Conservation (phyloP, 2,797 vertebrate species). For the Spheniscus humboldti region DNA sequence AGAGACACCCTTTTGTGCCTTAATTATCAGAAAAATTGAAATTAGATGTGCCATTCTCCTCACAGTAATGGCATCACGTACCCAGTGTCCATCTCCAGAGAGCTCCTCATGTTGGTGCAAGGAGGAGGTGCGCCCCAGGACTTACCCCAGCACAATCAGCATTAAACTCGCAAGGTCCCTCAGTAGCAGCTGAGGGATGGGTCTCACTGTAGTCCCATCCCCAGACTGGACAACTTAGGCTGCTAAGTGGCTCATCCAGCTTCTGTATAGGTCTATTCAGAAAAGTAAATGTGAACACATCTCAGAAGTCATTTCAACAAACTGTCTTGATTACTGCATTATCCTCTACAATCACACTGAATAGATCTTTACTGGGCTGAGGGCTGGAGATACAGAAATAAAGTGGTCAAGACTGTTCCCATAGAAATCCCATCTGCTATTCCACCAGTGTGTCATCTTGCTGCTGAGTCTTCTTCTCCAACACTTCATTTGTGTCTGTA, state of each 20-base stretch:
- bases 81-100: background rate
- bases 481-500: background rate
- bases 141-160: background rate
- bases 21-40: background rate
- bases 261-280: background rate
- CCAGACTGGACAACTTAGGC: too few relatives aligned
- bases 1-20: background rate
- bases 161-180: background rate
- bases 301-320: background rate
- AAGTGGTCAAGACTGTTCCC: background rate
- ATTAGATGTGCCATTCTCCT: background rate
- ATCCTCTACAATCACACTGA: background rate
- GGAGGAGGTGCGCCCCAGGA: background rate
- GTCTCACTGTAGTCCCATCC: background rate
- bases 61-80: background rate
- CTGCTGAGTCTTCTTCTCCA: background rate
- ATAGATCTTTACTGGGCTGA: background rate
- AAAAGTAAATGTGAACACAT: background rate
- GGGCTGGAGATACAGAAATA: background rate
- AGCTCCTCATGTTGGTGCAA: accelerated
- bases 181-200: accelerated
- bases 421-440: background rate
- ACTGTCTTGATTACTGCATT: background rate
- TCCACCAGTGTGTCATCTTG: background rate
- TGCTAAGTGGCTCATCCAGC: background rate